Evolutionary conservation across 2,888 invertebrate species (phyloP).

Genomic region (Eucera pruinosa): DNA sequence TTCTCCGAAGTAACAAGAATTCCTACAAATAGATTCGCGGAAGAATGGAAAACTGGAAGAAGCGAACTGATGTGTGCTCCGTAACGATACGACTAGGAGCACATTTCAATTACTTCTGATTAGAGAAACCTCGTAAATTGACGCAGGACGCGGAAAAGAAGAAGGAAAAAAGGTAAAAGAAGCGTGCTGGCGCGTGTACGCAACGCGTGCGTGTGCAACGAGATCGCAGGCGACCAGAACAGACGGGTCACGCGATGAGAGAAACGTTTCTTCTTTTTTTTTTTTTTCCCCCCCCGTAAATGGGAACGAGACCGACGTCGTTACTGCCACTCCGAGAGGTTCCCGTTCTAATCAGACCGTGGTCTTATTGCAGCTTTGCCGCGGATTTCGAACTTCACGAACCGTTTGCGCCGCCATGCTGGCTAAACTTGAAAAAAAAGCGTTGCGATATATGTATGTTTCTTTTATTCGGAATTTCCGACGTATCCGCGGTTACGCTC

Average conservation of each 20-base stretch:
- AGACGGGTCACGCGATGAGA: conserved; percentile 56
- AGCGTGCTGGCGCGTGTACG: conserved; percentile 27
- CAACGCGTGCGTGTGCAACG: conserved; percentile 43
- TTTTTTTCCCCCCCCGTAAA: too few species aligned
- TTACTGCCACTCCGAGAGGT: conserved; percentile 50
- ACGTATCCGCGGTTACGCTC: not conserved
- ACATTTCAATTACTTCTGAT: conserved; percentile 11
- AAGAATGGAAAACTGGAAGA: not conserved
- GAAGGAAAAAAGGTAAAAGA: conserved; percentile 2
- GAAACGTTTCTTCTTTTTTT: conserved; percentile 57
- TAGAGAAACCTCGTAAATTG: conserved; percentile 13
- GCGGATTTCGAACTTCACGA: conserved; percentile 37
- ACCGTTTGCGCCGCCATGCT: conserved; percentile 5
- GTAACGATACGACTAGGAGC: not conserved
- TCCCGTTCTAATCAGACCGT: conserved; percentile 66
- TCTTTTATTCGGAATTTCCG: not conserved
- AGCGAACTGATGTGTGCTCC: not conserved
- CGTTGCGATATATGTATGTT: not conserved
- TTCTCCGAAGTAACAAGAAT: too few species aligned
- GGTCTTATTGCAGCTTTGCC: conserved; percentile 45
- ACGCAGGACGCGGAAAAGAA: not conserved
- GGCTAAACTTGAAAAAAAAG: not conserved
- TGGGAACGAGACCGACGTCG: conserved; percentile 50
- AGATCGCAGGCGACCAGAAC: conserved; percentile 27
- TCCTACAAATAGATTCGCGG: too few species aligned